Conservation (phyloP, 2,113 vertebrate genomes). For the Smithornis capensis region DNA sequence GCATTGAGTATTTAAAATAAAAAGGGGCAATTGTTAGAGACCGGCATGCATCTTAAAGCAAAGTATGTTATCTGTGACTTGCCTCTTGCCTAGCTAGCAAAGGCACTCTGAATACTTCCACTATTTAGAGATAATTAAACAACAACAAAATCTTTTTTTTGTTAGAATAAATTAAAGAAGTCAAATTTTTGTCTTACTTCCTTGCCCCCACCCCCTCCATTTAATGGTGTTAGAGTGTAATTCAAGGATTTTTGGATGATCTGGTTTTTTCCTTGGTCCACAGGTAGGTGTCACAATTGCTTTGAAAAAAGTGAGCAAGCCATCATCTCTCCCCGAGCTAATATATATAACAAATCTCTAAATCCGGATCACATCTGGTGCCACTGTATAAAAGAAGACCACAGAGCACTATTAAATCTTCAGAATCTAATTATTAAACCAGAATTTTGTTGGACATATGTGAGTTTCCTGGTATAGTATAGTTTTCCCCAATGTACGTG, state of each 20-base stretch:
- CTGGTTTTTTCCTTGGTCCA: constrained; percentile 88
- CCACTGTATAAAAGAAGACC: constrained; percentile 84
- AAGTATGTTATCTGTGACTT: background rate
- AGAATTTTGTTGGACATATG: constrained; percentile 74
- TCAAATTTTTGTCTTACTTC: background rate
- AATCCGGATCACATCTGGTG: constrained; percentile 83
- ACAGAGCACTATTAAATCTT: constrained; percentile 78
- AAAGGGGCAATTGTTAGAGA: background rate
- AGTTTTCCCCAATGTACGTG: constrained; percentile 85
- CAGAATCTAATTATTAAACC: constrained; percentile 72
- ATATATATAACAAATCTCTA: constrained; percentile 80
- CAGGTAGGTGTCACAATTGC: constrained; percentile 99
- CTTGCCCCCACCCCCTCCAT: background rate
- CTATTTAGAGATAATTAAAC: background rate
- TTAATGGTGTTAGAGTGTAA: constrained; percentile 28
- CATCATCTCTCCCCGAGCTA: constrained; percentile 80
- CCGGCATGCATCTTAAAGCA: background rate
- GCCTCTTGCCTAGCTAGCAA: background rate
- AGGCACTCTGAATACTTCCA: background rate
- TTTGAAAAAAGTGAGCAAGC: constrained; percentile 89
- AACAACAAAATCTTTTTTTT: background rate
- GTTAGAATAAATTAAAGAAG: background rate
- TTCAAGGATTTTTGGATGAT: constrained; percentile 76
- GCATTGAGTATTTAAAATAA: background rate
- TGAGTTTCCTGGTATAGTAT: constrained; percentile 84